These are phyloP conservation scores for Rhinopomastus cyanomelas DNA, from an alignment of 2,113 vertebrate species.

Conservation along the genomic window DNA sequence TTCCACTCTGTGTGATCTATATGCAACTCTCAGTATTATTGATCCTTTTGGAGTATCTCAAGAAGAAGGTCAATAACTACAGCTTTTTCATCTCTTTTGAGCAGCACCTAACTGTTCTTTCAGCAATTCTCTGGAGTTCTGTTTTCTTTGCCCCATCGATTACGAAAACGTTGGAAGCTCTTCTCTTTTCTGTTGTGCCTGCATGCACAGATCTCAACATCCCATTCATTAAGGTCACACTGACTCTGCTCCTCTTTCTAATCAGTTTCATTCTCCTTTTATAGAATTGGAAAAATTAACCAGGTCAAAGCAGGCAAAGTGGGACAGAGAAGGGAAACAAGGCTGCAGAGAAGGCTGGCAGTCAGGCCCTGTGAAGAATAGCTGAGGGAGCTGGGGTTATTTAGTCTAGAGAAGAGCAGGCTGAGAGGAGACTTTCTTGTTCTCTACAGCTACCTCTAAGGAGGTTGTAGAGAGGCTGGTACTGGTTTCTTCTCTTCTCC, in stretches of 20 bases:
- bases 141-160: background rate
- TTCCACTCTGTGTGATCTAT: background rate
- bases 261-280: background rate
- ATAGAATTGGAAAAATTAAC: background rate
- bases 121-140: background rate
- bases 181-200: background rate
- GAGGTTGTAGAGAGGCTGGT: no score
- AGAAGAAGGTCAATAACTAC: background rate
- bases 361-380: no score
- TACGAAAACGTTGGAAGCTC: background rate
- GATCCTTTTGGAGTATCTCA: background rate
- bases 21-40: constrained; percentile 3
- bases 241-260: background rate
- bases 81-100: constrained; percentile 16
- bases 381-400: no score
- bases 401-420: no score
- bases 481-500: no score
- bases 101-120: background rate
- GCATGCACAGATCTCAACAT: background rate
- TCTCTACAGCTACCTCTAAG: no score
- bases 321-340: no score
- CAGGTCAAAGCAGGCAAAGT: background rate
- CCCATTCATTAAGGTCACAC: background rate
- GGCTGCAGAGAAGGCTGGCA: no score
- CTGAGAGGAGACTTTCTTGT: no score